Conservation (phyloP, 2,888 invertebrate genomes). For the Adineta ricciae region DNA sequence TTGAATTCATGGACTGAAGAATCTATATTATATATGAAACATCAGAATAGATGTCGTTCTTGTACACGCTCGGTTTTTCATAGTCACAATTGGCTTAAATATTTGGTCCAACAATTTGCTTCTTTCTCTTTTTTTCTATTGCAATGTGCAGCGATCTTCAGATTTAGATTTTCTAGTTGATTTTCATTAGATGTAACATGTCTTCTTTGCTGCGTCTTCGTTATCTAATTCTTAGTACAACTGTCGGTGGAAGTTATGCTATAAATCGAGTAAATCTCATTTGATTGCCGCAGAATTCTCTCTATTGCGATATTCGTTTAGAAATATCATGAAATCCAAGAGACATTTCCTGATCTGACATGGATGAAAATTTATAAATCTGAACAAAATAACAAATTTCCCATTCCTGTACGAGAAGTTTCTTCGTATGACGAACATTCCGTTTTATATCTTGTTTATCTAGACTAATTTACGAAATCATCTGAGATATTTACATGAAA, state of each 20-base stretch:
- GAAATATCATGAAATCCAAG: conserved; percentile 90
- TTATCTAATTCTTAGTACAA: conserved; percentile 79
- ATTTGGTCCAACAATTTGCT: neutral
- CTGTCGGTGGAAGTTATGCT: conserved; percentile 82
- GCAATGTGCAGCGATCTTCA: neutral
- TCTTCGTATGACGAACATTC: neutral
- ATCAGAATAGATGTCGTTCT: neutral
- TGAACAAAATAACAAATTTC: conserved; percentile 6
- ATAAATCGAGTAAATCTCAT: conserved; percentile 64
- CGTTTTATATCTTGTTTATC: neutral
- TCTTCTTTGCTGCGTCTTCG: conserved; percentile 57
- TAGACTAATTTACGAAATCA: conserved; percentile 1
- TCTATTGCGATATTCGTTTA: conserved; percentile 19
- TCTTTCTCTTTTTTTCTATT: neutral
- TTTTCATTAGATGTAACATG: neutral
- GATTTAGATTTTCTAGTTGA: neutral
- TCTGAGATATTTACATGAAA: neutral
- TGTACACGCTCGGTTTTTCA: neutral
- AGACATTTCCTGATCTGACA: conserved; percentile 76
- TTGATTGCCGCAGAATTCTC: neutral
- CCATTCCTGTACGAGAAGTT: neutral
- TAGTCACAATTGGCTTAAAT: neutral
- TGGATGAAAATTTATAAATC: conserved; percentile 68
- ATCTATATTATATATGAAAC: too few relatives aligned
- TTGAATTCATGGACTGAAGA: too few relatives aligned